Percentiles rank a stretch among this genome's conserved stretches.
These are phyloP conservation scores for Cyprinodon diabolis DNA, from an alignment of 2,797 vertebrate genomes.

Conservation along the genomic window DNA sequence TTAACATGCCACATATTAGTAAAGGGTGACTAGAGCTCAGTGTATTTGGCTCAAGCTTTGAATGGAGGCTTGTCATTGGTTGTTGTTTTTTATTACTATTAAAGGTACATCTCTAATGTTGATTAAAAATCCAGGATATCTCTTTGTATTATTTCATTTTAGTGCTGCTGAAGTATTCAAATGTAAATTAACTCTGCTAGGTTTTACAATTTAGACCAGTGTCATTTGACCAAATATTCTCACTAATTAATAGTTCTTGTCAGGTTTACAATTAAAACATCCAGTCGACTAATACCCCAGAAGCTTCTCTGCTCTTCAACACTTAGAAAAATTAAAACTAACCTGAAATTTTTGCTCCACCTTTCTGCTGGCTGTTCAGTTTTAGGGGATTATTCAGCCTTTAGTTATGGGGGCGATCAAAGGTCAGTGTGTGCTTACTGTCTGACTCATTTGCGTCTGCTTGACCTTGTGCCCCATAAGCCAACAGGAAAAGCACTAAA, in stretches of 20 bases:
- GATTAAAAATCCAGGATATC: not conserved
- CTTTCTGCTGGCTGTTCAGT: not conserved
- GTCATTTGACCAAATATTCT: not conserved
- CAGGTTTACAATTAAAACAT: not conserved
- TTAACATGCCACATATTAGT: conserved; percentile 17
- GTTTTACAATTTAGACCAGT: not conserved
- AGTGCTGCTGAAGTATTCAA: conserved; percentile 15
- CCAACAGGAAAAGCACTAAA: not conserved
- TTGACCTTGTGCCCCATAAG: conserved; percentile 1
- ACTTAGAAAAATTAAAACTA: not conserved
- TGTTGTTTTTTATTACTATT: not conserved
- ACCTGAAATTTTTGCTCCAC: not conserved
- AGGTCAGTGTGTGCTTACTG: conserved; percentile 8
- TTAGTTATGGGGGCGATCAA: not conserved
- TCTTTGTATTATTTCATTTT: not conserved
- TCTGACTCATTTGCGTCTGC: conserved; percentile 2
- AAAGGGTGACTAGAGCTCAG: conserved; percentile 14
- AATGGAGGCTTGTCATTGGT: not conserved
- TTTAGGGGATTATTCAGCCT: not conserved
- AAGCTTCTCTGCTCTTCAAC: not conserved
- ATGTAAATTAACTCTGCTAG: conserved; percentile 11
- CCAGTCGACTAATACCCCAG: not conserved
- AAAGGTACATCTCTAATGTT: not conserved
- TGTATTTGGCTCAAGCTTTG: conserved; percentile 21
- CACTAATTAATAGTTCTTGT: not conserved